A percentile compares a stretch with the other conserved stretches of the same genome.
Conservation (phyloP, 2,888 invertebrate species). For the Mesorhabditis belari region DNA sequence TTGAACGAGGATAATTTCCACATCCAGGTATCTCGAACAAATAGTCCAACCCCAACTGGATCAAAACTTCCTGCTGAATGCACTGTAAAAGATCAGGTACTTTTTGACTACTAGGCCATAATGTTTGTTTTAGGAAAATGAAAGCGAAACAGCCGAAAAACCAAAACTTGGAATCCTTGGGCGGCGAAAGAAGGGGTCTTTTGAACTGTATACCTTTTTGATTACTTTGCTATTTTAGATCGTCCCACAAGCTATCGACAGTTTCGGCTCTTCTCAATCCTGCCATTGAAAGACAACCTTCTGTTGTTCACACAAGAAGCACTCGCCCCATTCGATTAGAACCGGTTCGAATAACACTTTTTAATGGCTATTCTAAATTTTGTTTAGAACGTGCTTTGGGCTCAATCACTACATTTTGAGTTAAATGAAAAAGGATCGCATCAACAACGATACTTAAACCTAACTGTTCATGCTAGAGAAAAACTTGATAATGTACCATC, state of each 20-base stretch:
- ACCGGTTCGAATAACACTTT: not conserved
- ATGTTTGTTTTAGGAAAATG: not conserved
- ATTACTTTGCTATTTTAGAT: no score
- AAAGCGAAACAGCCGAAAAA: not conserved
- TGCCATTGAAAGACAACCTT: not conserved
- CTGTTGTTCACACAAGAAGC: not conserved
- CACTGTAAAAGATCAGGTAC: not conserved
- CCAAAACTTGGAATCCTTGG: not conserved
- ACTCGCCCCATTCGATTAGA: not conserved
- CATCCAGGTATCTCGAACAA: not conserved
- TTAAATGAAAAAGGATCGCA: conserved; percentile 6
- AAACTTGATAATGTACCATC: not conserved
- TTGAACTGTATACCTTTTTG: no score
- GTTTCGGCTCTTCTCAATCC: not conserved
- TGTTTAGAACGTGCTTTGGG: conserved; percentile 44
- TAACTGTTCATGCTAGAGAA: conserved; percentile 38
- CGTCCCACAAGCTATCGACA: no score
- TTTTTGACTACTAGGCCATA: not conserved
- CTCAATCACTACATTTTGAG: conserved; percentile 45
- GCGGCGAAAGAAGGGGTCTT: not conserved
- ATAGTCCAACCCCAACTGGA: no score
- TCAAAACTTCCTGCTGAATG: not conserved
- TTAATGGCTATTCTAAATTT: not conserved
- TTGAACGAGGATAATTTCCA: not conserved
- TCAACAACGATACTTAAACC: conserved; percentile 28